phyloP scores from a whole-genome alignment of 2,797 vertebrate species.

The Gallinago stenura region DNA sequence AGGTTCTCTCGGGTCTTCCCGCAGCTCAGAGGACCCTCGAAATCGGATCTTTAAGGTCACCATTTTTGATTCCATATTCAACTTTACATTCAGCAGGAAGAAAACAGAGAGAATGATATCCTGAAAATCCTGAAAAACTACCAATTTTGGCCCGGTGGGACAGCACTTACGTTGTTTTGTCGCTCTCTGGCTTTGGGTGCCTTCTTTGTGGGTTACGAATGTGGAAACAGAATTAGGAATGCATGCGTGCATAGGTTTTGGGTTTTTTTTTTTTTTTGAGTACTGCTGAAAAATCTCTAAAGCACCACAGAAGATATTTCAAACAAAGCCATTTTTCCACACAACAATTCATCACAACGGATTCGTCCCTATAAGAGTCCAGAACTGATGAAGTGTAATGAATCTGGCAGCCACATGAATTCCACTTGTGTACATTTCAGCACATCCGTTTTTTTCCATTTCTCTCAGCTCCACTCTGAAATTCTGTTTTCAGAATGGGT shows the following conservation, averaged over 20 bases:
- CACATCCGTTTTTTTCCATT: neutral
- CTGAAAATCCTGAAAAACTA: neutral
- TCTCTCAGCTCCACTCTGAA: neutral
- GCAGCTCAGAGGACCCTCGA: neutral
- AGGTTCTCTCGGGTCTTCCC: neutral
- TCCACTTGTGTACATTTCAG: constrained; percentile 32
- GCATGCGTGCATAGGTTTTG: fast-evolving
- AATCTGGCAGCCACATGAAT: constrained; percentile 57
- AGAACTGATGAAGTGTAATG: constrained; percentile 64
- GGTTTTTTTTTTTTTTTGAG: neutral
- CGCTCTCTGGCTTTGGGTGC: neutral
- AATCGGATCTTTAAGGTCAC: neutral
- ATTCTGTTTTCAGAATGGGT: neutral
- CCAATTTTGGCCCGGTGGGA: neutral
- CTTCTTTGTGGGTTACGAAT: neutral
- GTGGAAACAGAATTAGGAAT: neutral
- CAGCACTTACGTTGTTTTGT: neutral
- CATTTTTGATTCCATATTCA: neutral
- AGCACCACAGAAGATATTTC: constrained; percentile 64
- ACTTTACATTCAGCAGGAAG: neutral
- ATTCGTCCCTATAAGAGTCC: constrained; percentile 20
- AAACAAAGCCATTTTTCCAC: constrained; percentile 65
- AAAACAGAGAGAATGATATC: neutral
- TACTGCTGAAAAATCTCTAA: constrained; percentile 4
- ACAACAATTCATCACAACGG: constrained; percentile 53